Percentiles rank a stretch among this genome's conserved stretches.
These are phyloP conservation scores for Gobio occitaniae DNA, from an alignment of 2,797 vertebrate genomes.

Conservation along the genomic window DNA sequence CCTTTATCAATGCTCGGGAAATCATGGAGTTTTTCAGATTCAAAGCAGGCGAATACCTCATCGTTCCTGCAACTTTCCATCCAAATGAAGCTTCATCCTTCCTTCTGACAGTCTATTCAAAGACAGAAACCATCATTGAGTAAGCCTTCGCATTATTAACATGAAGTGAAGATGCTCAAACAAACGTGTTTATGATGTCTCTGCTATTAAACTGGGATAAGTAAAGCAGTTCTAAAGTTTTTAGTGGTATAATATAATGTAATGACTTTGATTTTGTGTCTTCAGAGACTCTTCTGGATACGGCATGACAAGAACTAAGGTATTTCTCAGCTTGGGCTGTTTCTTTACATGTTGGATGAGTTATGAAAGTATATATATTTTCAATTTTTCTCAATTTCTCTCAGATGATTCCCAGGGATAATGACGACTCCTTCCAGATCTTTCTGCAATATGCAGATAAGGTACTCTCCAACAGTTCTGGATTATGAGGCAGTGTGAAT, in stretches of 20 bases:
- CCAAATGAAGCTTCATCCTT: slow-evolving; percentile 50
- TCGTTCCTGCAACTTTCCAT: slow-evolving; percentile 51
- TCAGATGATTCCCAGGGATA: slow-evolving; percentile 15
- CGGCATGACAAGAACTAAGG: slow-evolving; percentile 25
- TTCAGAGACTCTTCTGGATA: slow-evolving; percentile 41
- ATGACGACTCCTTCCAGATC: slow-evolving; percentile 14
- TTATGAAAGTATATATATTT: neutral
- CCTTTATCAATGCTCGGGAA: slow-evolving; percentile 45
- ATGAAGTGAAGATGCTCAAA: neutral
- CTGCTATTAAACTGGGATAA: neutral
- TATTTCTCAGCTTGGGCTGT: neutral
- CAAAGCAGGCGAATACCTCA: slow-evolving; percentile 51
- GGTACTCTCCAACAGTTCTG: slow-evolving; percentile 7
- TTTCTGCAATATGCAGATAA: slow-evolving; percentile 43
- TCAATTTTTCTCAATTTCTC: neutral
- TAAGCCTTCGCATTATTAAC: slow-evolving; percentile 21
- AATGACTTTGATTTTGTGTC: slow-evolving; percentile 1
- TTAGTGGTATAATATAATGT: neutral
- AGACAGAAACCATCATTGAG: slow-evolving; percentile 39
- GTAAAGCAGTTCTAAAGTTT: neutral
- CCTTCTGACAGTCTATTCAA: slow-evolving; percentile 51
- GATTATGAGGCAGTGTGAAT: neutral
- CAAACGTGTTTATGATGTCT: neutral
- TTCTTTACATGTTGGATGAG: neutral
- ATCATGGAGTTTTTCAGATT: slow-evolving; percentile 53